Base-by-base conservation (phyloP, 2,113 vertebrate species). In the Ciconia stormi region DNA sequence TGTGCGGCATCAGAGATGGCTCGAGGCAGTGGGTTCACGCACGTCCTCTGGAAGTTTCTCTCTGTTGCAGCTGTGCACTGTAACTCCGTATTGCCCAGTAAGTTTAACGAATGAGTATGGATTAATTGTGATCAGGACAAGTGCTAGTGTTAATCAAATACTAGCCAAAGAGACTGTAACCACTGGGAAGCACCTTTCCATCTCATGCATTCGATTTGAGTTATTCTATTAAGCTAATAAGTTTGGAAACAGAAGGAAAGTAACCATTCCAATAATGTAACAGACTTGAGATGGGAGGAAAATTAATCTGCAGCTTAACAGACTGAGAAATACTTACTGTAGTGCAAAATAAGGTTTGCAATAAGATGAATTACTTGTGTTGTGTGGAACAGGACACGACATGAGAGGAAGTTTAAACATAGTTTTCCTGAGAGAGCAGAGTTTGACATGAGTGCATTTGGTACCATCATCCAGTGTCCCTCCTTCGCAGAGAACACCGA, bases 251-350 rank as follows among this genome's bases (percentile, higher is more conserved):
- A 90, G 58, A 87, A 81, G 67, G 63, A 46, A 84, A 67, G n/a
- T 30, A 94, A 66, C 78, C 22, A 23, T 70, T 92, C 32, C 38
- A 40, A 46, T 63, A 79, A 49, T 2, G 6, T 36, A 77, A 69
- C 6, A 0, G 36, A 20, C 62, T 82, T 59, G 49, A 79, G 76
- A 65, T 69, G 50, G 61, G 84, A 65, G 36, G 71, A 74, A 65
- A 82, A 95, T 86, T 93, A 91, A 91, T 82, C 87, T 91, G 53
- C 44, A 30, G 55, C 15, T 82, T 86, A 91, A 86, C 65, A 89
- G 84, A 23, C 44, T 86, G 87, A 65, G 44, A 86, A 93, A 79
- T 50, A 79, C 53, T 62, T 88, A 77, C 82, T 70, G 66, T 52
- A 66, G 53, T 67, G 47, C 93, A 93, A 88, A 80, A 69, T 88